Evolutionary conservation across 2,888 invertebrate genomes (phyloP).

Genomic region (Luffia ferchaultella): DNA sequence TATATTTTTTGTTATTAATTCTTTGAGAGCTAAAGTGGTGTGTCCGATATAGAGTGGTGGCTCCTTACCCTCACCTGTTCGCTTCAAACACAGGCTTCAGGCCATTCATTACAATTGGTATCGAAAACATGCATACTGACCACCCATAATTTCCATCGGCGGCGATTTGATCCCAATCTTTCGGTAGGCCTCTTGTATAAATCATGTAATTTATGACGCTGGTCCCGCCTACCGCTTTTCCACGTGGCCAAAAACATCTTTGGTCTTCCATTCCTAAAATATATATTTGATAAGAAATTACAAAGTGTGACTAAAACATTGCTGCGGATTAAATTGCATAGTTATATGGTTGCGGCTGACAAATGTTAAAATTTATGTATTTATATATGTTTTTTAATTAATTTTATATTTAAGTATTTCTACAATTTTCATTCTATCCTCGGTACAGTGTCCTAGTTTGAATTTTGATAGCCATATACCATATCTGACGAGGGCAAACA

Average conservation of each 20-base stretch:
- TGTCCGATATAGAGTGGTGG: too few relatives aligned
- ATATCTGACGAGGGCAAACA: too few relatives aligned
- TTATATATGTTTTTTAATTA: not conserved
- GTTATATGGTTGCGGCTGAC: not conserved
- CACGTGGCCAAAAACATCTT: constrained; percentile 55
- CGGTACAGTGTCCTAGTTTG: too few relatives aligned
- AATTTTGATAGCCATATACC: too few relatives aligned
- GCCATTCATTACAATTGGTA: too few relatives aligned
- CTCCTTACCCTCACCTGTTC: too few relatives aligned
- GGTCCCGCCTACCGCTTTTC: constrained; percentile 56
- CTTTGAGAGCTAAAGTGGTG: too few relatives aligned
- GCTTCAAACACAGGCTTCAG: too few relatives aligned
- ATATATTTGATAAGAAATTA: not conserved
- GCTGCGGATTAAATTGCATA: not conserved
- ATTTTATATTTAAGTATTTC: too few relatives aligned
- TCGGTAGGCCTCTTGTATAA: constrained; percentile 71
- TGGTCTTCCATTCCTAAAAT: constrained; percentile 42
- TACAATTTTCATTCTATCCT: too few relatives aligned
- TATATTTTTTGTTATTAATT: too few relatives aligned
- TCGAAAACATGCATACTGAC: constrained; percentile 41
- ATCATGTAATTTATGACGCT: constrained; percentile 67
- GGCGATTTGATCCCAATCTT: constrained; percentile 74
- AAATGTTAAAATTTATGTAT: not conserved
- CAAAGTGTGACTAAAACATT: not conserved
- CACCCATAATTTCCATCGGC: constrained; percentile 72